Conservation (phyloP, 2,113 vertebrate species). For the Corvus hawaiiensis region DNA sequence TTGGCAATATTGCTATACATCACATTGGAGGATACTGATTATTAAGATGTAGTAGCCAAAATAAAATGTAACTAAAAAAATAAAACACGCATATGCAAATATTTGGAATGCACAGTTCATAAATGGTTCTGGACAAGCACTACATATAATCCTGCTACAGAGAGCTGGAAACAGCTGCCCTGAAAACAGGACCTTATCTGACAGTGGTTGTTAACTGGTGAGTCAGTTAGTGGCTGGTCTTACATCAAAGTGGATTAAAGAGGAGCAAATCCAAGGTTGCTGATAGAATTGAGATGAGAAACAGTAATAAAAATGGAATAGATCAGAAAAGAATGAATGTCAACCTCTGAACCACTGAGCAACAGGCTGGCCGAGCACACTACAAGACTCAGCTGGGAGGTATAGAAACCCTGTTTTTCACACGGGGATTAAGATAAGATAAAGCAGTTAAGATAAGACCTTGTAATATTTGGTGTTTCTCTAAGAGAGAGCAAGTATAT, state of each 20-base stretch:
- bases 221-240: neutral
- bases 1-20: neutral
- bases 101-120: neutral
- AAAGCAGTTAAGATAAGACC: neutral
- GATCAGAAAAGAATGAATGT: neutral
- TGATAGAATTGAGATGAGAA: neutral
- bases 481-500: neutral
- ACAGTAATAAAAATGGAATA: neutral
- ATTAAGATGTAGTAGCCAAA: neutral
- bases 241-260: neutral
- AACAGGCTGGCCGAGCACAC: neutral
- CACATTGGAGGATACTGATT: neutral
- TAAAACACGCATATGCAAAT: fast-evolving
- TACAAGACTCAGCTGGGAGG: neutral
- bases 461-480: neutral
- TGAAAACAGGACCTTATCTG: neutral
- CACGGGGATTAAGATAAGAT: neutral
- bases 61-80: neutral
- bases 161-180: neutral
- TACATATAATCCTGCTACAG: neutral
- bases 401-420: neutral
- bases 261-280: neutral
- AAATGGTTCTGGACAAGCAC: neutral
- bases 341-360: neutral
- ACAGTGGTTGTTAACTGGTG: neutral